Percentiles rank a stretch among this genome's conserved stretches.
These are phyloP conservation scores for Oncorhynchus masou DNA, from an alignment of 2,113 vertebrate species.

Conservation along the genomic window DNA sequence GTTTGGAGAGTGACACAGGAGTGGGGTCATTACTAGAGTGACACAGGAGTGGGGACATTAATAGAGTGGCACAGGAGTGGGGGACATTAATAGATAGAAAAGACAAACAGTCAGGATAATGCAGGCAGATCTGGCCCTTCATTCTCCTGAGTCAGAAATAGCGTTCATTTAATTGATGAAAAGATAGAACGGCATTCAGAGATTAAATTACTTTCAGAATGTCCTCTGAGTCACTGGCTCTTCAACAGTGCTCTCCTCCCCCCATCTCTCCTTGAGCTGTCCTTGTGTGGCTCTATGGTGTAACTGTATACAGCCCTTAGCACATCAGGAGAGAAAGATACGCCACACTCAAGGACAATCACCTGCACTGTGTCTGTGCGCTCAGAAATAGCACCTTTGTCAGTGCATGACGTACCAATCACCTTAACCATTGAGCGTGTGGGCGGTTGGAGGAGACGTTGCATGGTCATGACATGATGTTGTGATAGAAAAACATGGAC, in stretches of 20 bases:
- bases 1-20: neutral
- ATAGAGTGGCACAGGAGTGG: neutral
- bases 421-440: slow-evolving; percentile 57
- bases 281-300: slow-evolving; percentile 70
- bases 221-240: slow-evolving; percentile 69
- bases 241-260: slow-evolving; percentile 49
- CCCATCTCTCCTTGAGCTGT: slow-evolving; percentile 66
- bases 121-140: slow-evolving; percentile 19
- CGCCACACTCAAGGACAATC: slow-evolving; percentile 62
- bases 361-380: slow-evolving; percentile 44
- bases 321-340: slow-evolving; percentile 60
- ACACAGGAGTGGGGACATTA: too few relatives aligned
- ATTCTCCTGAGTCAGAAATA: slow-evolving; percentile 54
- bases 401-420: slow-evolving; percentile 49
- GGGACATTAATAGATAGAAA: too few relatives aligned
- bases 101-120: neutral
- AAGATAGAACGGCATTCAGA: slow-evolving; percentile 63
- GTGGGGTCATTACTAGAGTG: too few relatives aligned
- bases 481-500: slow-evolving; percentile 62
- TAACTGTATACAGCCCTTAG: slow-evolving; percentile 74
- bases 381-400: slow-evolving; percentile 70
- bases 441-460: slow-evolving; percentile 50
- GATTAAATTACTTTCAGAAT: slow-evolving; percentile 70
- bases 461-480: slow-evolving; percentile 49
- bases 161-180: slow-evolving; percentile 70